Base-by-base conservation (phyloP, 2,797 vertebrate genomes). In the Ataeniobius toweri region DNA sequence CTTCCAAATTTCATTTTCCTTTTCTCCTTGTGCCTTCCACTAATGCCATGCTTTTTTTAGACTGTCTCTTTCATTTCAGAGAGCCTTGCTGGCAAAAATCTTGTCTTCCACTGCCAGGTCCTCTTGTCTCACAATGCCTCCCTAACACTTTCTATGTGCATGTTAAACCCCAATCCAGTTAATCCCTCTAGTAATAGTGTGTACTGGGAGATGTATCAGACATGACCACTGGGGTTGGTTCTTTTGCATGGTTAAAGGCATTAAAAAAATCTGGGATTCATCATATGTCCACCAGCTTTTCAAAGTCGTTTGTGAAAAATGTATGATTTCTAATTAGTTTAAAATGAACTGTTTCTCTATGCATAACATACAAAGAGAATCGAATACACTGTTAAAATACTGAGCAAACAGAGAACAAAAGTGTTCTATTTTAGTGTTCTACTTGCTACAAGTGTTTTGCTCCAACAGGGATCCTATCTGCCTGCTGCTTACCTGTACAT, bases 181-280 rank as follows among this genome's bases (percentile, higher is more conserved):
- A 93, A 93, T 93, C 93, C 89, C 91, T 89, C 91, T 92, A 90
- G 91, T 92, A 84, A 91, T 92, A 89, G 88, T 92, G 93, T 88
- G 91, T 75, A 88, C 85, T 93, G 91, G 91, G 91, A 91, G 79
- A 70, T 46, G 76, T 83, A 87, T 93, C 91, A 89, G 85, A 91
- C 89, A 92, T 84, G 83, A 80, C 91, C 88, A 80, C 76, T 89
- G 90, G 91, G 90, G 85, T 68, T 78, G 76, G 53, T 86, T 83
- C 85, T 85, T 84, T 90, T 86, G 88, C 86, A 6, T 22, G 50
- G 58, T 86, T 77, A 83, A 41, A 82, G 4, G 78, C 85, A 67
- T 89, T 83, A 53, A 74, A 56, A 68, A 83, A 85, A 87, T 68
- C 73, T 71, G 53, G 71, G 83, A 85, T 89, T 89, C 55, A 58